phyloP scores from a whole-genome alignment of 2,113 vertebrate genomes.

The Ceyx margarethae region DNA sequence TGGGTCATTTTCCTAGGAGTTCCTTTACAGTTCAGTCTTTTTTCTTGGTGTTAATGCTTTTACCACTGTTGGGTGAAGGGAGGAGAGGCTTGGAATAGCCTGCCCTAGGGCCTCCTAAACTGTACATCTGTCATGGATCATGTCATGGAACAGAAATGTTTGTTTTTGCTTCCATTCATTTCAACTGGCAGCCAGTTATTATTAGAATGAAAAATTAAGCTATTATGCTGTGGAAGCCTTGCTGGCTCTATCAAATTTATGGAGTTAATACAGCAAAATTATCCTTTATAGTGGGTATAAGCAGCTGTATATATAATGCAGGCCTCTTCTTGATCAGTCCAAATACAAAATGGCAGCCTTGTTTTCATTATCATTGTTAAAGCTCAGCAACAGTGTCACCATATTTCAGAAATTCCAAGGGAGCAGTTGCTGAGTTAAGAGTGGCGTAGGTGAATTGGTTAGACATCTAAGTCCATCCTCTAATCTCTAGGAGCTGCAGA shows the following conservation, averaged over 20 bases:
- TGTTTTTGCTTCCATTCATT: constrained; percentile 76
- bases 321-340: constrained; percentile 22
- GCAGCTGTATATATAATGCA: constrained; percentile 54
- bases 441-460: not conserved
- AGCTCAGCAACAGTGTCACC: not conserved
- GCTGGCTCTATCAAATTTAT: constrained; percentile 74
- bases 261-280: constrained; percentile 75
- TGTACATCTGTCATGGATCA: constrained; percentile 70
- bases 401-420: not conserved
- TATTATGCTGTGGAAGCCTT: constrained; percentile 67
- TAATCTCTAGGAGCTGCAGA: not conserved
- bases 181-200: constrained; percentile 76
- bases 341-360: constrained; percentile 57
- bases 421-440: not conserved
- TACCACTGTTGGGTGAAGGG: constrained; percentile 23
- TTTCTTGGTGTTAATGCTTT: constrained; percentile 62
- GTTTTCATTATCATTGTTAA: not conserved
- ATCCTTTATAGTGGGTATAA: constrained; percentile 66
- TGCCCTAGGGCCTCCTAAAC: constrained; percentile 59
- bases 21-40: constrained; percentile 57
- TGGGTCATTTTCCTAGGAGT: constrained; percentile 54
- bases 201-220: constrained; percentile 81
- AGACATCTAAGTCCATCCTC: not conserved
- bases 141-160: constrained; percentile 73
- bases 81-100: constrained; percentile 48